Percentiles rank a stretch among this genome's conserved stretches.
These are phyloP conservation scores for Amphibalanus amphitrite DNA, from an alignment of 1,140 invertebrate genomes.

Conservation along the genomic window DNA sequence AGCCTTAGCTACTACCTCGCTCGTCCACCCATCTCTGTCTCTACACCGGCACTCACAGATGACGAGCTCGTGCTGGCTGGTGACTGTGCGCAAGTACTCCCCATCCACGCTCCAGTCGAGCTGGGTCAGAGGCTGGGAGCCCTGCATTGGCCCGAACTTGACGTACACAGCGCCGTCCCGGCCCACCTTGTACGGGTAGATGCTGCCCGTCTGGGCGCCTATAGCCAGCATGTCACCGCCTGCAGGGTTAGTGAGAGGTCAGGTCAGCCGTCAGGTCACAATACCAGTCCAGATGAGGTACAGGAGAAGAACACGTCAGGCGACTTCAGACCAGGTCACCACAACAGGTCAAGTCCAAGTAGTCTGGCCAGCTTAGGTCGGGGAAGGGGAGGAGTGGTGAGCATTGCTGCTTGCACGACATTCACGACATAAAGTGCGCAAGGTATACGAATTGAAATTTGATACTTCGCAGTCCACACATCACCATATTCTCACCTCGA, in stretches of 20 bases:
- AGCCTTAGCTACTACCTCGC: too few relatives aligned
- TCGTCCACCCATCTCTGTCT: too few relatives aligned
- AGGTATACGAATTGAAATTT: too few relatives aligned
- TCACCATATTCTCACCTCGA: too few relatives aligned
- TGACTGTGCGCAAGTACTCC: constrained; percentile 68
- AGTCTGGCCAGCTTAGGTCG: too few relatives aligned
- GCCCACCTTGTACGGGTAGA: constrained; percentile 64
- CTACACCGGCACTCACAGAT: constrained; percentile 64
- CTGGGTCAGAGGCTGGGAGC: constrained; percentile 57
- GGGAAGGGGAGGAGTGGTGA: too few relatives aligned
- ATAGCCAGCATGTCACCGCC: constrained; percentile 76
- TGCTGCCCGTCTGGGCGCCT: constrained; percentile 73
- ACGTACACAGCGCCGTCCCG: constrained; percentile 72
- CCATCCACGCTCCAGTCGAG: constrained; percentile 84
- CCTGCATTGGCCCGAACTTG: constrained; percentile 67
- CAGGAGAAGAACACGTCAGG: too few relatives aligned
- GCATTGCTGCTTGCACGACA: too few relatives aligned
- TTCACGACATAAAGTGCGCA: too few relatives aligned
- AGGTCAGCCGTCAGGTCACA: not conserved
- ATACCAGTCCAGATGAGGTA: not conserved
- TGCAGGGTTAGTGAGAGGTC: constrained; percentile 26
- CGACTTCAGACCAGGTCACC: not conserved
- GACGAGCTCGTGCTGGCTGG: constrained; percentile 76
- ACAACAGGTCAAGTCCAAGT: too few relatives aligned
- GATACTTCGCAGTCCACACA: too few relatives aligned